A percentile compares a stretch with the other conserved stretches of the same genome.
Evolutionary conservation across 2,888 invertebrate genomes (phyloP).

Genomic region (Tanytarsus gracilentus): DNA sequence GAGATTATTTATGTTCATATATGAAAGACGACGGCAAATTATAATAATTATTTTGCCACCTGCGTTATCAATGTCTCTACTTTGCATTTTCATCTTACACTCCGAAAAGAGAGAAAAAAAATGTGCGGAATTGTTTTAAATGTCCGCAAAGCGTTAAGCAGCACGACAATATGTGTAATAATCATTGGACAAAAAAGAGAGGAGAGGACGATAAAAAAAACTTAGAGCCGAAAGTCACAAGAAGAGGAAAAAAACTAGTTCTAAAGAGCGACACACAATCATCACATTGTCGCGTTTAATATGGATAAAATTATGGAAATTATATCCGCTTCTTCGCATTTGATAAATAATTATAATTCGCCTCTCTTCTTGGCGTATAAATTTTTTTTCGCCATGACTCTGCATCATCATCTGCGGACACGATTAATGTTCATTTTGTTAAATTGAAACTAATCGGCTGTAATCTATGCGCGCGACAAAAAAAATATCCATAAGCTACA

Average conservation of each 20-base stretch:
- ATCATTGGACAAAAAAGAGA: neutral
- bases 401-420: neutral
- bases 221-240: no score
- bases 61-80: no score
- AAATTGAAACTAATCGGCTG: no score
- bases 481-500: no score
- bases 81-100: no score
- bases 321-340: constrained; percentile 26
- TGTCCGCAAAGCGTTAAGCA: neutral
- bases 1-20: no score
- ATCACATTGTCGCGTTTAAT: constrained; percentile 23
- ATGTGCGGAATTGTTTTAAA: neutral
- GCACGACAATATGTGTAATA: neutral
- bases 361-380: constrained; percentile 8
- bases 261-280: constrained; percentile 25
- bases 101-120: no score
- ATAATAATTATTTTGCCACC: no score
- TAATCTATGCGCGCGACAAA: no score
- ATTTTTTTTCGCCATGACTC: neutral
- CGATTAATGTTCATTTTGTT: constrained; percentile 8
- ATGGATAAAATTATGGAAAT: constrained; percentile 29
- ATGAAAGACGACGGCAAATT: no score
- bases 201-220: no score
- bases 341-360: constrained; percentile 28
- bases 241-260: constrained; percentile 21